Base-by-base conservation (phyloP, 2,888 invertebrate genomes). In the Sabatieria punctata region DNA sequence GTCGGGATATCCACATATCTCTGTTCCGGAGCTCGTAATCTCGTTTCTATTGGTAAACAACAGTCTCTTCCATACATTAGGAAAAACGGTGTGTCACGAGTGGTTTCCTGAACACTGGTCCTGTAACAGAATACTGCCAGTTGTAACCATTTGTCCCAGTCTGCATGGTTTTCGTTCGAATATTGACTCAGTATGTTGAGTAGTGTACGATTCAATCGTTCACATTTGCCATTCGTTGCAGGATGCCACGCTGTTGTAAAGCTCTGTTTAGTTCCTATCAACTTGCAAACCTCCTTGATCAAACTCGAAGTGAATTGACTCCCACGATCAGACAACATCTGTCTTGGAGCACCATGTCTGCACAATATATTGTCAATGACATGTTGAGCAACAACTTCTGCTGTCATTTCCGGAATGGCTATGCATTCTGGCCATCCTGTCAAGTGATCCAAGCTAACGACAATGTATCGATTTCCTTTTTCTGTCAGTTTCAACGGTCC, bases 351-450 rank as follows among this genome's bases (percentile, higher is more conserved):
- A 11, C 51, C 53, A 47, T 50, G 51, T 21, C 49, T 26, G 11
- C 39, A 41, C 11, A 52, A 44, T 19, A 55, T 22, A 19, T 49
- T 21, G 30, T 51, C 45, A 4, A 48, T 43, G 21, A 56, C 35
- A 22, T 50, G 46, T 21, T 46, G 46, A 1, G 60, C 58, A n/a
- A 60, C 51, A 1, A 57, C 57, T 18, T 48, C 49, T 1, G 60
- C 55, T 35, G 55, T 53, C 38, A 59, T 58, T 24, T 18, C 54
- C 1, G 57, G 55, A 25, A 63, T 41, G 4, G 60, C 51, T 35
- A 61, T 22, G 47, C 49, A 49, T 56, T 52, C 4, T 49, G 41
- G 40, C 36, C 33, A 57, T n/a, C 49, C 44, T 4, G 52, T 49
- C 3, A 54, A 49, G 21, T 52, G 43, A 44, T 49, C 47, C n/a